These are phyloP conservation scores for Microcaecilia unicolor DNA, from an alignment of 2,797 vertebrate species.

Conservation along the genomic window DNA sequence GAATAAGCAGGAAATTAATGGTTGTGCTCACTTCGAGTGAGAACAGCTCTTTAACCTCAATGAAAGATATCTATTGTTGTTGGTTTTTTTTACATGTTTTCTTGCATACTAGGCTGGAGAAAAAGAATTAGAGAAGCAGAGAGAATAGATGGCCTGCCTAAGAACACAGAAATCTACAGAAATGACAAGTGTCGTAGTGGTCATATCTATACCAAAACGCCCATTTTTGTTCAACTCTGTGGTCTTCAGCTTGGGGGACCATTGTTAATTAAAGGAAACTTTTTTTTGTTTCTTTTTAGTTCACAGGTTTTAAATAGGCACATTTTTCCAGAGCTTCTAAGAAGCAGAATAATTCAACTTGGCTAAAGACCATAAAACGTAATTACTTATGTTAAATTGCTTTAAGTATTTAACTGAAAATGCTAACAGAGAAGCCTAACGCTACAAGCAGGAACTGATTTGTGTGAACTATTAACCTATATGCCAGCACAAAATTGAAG, in stretches of 20 bases:
- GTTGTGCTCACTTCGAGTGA: too few species aligned
- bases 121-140: neutral
- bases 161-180: too few species aligned
- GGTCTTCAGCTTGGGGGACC: constrained; percentile 2
- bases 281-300: too few species aligned
- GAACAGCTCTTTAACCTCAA: too few species aligned
- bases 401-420: constrained; percentile 44
- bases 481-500: constrained; percentile 5
- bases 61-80: too few species aligned
- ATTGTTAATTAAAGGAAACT: neutral
- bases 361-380: constrained; percentile 37
- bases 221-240: constrained; percentile 10
- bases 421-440: constrained; percentile 23
- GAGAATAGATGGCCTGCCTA: too few species aligned
- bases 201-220: neutral
- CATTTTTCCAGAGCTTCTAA: constrained; percentile 33
- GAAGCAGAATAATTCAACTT: constrained; percentile 38
- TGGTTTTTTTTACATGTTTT: too few species aligned
- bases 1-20: too few species aligned
- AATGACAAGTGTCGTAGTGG: neutral
- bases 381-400: constrained; percentile 39
- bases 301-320: constrained; percentile 28
- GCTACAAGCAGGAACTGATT: constrained; percentile 7
- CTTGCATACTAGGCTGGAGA: neutral
- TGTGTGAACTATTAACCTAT: constrained; percentile 16